Evolutionary conservation across 2,888 invertebrate species (phyloP), one percentile per base, ranked within the genome.

Genomic region (Nymphalis c-album): DNA sequence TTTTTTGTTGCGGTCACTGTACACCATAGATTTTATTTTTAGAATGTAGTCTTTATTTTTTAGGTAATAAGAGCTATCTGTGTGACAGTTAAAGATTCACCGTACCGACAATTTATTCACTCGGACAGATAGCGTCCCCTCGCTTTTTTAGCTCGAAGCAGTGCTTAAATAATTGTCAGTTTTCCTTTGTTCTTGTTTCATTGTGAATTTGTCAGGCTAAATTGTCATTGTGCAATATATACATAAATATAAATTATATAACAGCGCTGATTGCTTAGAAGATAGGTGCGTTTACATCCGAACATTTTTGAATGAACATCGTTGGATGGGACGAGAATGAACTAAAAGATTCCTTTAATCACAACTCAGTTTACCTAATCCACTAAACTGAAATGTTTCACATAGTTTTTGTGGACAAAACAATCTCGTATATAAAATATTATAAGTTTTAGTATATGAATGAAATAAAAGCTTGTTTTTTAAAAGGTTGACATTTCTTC

Each of bases 161-260:
- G 78, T 80, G 81, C 81, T 85, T 86, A 86, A 86, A 87, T 87
- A 84, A 86, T 84, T 82, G 83, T 78, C 78, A 76, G 76, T 74
- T 73, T 71, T 74, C 72, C 75, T 80, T 77, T 75, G 76, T 77
- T 73, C 69, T 63, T 70, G 63, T 73, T 71, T 73, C 68, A 63
- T 64, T 72, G 63, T 64, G 63, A 73, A 75, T 76, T 77, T 75
- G 74, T 76, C 77, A 71, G 72, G 64, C 64, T 65, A 67, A 66
- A 76, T 73, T 68, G 68, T 67, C 71, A 71, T 73, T 72, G 57
- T 10, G 57, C 6, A 26, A 53, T n/a, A 55, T 31, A 55, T n/a
- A n/a, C n/a, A n/a, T n/a, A 53, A 53, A 22, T 26, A 26, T 20
- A 53, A n/a, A 48, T 13, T 47, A n/a, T 47, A 47, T n/a, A 18